These are phyloP conservation scores for Melanargia galathea DNA, from an alignment of 2,888 invertebrate genomes.

Conservation along the genomic window DNA sequence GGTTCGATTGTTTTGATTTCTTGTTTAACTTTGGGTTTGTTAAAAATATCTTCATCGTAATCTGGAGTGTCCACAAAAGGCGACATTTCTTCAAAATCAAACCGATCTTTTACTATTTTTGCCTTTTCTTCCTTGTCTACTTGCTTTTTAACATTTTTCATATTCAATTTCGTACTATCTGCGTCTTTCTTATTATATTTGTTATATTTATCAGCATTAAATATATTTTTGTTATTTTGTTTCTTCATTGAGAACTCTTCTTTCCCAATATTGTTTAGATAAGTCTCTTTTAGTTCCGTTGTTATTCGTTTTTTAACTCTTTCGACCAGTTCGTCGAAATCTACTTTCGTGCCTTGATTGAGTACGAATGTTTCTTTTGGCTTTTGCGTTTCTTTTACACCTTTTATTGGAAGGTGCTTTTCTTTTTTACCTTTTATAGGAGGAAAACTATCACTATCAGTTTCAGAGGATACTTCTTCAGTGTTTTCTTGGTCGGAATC, in stretches of 20 bases:
- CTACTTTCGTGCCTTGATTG: constrained; percentile 14
- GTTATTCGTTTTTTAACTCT: constrained; percentile 34
- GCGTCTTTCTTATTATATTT: background rate
- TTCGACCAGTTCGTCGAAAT: constrained; percentile 36
- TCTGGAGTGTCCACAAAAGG: constrained; percentile 20
- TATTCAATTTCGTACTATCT: background rate
- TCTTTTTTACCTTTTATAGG: constrained; percentile 9
- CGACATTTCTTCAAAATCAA: constrained; percentile 18
- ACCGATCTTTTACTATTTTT: background rate
- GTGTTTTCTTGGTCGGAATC: constrained; percentile 1
- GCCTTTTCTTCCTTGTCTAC: background rate
- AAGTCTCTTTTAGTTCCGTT: constrained; percentile 26
- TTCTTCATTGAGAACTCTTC: background rate
- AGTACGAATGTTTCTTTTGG: background rate
- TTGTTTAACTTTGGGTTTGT: constrained; percentile 19
- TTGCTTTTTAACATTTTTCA: background rate
- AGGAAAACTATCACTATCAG: background rate
- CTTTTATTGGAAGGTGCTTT: background rate
- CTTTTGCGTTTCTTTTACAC: constrained; percentile 4
- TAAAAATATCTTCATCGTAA: constrained; percentile 23
- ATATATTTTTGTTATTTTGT: background rate
- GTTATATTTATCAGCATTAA: background rate
- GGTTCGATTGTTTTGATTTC: background rate
- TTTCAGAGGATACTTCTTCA: constrained; percentile 19
- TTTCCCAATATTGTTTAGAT: constrained; percentile 1